Conservation (phyloP, 2,113 vertebrate species). For the Peromyscus leucopus region DNA sequence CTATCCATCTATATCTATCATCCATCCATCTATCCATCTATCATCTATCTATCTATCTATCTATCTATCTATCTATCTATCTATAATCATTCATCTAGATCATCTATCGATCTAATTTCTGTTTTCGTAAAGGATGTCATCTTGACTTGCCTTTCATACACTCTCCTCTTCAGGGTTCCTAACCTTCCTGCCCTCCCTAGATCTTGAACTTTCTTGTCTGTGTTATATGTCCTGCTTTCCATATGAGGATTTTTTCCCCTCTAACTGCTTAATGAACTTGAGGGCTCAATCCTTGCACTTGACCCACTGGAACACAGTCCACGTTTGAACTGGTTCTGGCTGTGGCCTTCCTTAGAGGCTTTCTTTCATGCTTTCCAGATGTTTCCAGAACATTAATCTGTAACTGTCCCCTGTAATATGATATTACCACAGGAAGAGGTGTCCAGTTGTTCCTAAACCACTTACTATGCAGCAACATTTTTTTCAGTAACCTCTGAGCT, state of each 20-base stretch:
- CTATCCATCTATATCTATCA: neutral
- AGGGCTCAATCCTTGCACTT: neutral
- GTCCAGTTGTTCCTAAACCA: neutral
- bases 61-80: neutral
- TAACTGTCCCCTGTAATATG: neutral
- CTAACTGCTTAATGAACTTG: neutral
- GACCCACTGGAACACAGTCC: neutral
- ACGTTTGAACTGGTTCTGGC: neutral
- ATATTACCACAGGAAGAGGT: neutral
- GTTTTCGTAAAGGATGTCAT: neutral
- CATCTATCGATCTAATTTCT: neutral
- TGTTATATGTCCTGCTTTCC: neutral
- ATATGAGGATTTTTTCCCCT: neutral
- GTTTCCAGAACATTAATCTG: rapidly evolving
- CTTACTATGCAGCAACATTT: neutral
- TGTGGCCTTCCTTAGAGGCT: neutral
- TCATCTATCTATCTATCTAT: neutral
- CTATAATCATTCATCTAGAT: neutral
- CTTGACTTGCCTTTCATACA: neutral
- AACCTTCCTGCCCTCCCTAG: neutral
- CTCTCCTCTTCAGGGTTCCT: neutral
- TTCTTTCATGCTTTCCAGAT: neutral
- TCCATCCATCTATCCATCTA: neutral
- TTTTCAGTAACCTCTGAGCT: neutral
- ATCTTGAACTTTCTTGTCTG: neutral